Evolutionary conservation across 2,888 invertebrate species (phyloP).

Genomic region (Zaprionus lineosus): DNA sequence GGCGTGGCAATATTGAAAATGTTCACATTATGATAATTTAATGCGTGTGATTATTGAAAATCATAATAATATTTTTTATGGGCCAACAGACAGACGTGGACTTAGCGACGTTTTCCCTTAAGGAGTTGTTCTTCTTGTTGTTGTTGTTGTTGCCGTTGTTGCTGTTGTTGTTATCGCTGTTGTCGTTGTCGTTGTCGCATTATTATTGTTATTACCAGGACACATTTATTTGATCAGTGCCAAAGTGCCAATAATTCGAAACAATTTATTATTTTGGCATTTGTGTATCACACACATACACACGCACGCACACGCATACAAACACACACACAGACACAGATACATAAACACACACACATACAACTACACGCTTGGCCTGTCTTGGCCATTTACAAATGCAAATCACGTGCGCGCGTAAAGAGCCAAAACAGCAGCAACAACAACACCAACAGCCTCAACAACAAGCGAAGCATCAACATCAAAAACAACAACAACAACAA

Average conservation of each 20-base stretch:
- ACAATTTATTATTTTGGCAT: constrained; percentile 78
- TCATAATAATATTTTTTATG: constrained; percentile 73
- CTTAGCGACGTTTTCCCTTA: constrained; percentile 17
- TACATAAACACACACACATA: constrained; percentile 1
- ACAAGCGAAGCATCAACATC: constrained; percentile 47
- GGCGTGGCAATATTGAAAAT: constrained; percentile 68
- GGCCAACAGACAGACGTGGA: constrained; percentile 36
- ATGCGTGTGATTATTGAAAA: constrained; percentile 74
- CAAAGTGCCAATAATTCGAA: constrained; percentile 77
- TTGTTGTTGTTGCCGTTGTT: constrained; percentile 3
- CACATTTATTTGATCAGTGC: constrained; percentile 74
- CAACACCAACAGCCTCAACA: constrained; percentile 50
- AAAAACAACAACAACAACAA: too few species aligned
- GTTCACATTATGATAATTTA: constrained; percentile 73
- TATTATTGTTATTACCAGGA: constrained; percentile 76
- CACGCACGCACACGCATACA: constrained; percentile 18
- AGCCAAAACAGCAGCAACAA: constrained; percentile 48
- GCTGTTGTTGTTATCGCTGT: constrained; percentile 17
- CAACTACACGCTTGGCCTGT: constrained; percentile 7
- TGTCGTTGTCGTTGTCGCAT: constrained; percentile 67
- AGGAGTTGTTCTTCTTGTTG: constrained; percentile 9
- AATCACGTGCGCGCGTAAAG: constrained; percentile 72
- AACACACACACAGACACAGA: constrained; percentile 21
- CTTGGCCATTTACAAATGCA: constrained; percentile 68
- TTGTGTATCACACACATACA: constrained; percentile 54